These are phyloP conservation scores for Diadumene lineata DNA, from an alignment of 92 coral and sea anemone species.

Conservation along the genomic window DNA sequence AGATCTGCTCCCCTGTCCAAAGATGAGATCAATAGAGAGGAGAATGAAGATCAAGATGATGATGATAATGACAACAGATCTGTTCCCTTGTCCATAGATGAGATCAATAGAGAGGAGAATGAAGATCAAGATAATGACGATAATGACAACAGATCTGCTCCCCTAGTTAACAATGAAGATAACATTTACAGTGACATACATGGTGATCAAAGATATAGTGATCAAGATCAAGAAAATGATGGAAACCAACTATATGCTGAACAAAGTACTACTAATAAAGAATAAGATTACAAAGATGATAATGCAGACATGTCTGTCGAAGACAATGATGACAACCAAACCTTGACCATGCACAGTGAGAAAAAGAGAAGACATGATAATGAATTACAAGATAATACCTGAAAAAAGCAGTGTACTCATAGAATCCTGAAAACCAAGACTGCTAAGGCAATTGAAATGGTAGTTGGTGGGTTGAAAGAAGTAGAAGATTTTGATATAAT, in stretches of 20 bases:
- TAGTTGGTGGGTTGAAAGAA: conserved; percentile 35
- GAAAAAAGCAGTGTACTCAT: conserved; percentile 7
- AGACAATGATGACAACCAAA: neutral
- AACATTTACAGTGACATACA: no score
- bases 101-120: neutral
- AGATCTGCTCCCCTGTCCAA: neutral
- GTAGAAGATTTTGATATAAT: conserved; percentile 44
- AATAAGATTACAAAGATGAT: neutral
- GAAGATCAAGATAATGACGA: neutral
- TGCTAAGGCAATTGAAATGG: conserved; percentile 35
- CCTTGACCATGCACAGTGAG: no score
- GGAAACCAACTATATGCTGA: neutral
- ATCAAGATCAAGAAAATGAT: neutral
- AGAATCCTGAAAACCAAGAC: conserved; percentile 26
- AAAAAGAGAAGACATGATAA: neutral
- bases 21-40: conserved; percentile 1
- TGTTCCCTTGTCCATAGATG: no score
- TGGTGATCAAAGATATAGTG: no score
- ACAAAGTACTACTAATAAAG: neutral
- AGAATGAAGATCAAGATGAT: conserved; percentile 16
- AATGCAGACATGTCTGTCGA: neutral
- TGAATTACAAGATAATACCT: neutral
- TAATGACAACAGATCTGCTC: neutral
- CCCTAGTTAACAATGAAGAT: no score
- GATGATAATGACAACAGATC: neutral